phyloP scores from a whole-genome alignment of 53 echinoderm and acorn worm genomes.

The Echinometra lucunter region DNA sequence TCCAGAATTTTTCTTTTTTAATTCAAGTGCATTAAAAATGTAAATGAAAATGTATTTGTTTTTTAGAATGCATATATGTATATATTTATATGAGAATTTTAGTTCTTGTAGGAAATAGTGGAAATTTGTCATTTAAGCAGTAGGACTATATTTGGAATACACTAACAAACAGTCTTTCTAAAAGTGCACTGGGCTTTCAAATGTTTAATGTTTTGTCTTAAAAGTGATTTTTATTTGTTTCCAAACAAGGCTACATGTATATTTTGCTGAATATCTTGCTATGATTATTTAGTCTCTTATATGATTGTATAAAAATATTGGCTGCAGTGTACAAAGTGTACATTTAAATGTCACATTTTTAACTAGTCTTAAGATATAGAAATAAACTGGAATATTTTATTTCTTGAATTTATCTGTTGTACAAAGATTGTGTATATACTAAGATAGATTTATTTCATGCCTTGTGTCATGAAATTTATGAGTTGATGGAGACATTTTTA shows the following conservation, averaged over 20 bases:
- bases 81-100: not conserved
- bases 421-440: not conserved
- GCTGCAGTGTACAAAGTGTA: not conserved
- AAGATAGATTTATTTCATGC: not conserved
- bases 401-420: not conserved
- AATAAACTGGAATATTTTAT: not conserved
- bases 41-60: not conserved
- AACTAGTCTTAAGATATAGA: not conserved
- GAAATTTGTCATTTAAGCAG: not conserved
- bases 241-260: not conserved
- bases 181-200: slow-evolving; percentile 27
- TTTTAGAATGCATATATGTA: slow-evolving; percentile 10
- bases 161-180: slow-evolving; percentile 8
- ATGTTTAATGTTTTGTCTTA: not conserved
- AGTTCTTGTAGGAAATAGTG: not conserved
- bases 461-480: not conserved
- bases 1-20: not conserved
- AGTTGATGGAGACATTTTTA: not conserved
- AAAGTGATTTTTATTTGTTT: not conserved
- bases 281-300: not conserved
- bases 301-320: not conserved
- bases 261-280: not conserved
- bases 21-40: not conserved
- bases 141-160: not conserved
- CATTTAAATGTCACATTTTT: not conserved